Percentiles rank a stretch among this genome's conserved stretches.
Evolutionary conservation across 2,113 vertebrate species (phyloP).

Genomic region (Sceloporus tristichus): DNA sequence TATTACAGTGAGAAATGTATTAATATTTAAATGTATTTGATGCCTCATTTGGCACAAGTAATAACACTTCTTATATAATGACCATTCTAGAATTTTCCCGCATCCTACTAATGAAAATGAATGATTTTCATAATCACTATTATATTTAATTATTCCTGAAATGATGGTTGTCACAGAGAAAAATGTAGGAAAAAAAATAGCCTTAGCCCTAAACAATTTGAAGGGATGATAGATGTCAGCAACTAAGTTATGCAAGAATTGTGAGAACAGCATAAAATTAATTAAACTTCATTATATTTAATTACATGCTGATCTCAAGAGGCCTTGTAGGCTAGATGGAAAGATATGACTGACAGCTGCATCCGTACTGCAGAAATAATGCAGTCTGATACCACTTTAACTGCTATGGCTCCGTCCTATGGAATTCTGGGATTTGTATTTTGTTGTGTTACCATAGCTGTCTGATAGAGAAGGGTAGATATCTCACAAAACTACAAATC

Average conservation of each 20-base stretch:
- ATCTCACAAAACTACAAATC: too few species aligned
- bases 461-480: too few species aligned
- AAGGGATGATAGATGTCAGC: background rate
- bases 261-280: background rate
- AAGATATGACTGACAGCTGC: too few species aligned
- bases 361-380: too few species aligned
- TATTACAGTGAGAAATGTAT: conserved; percentile 30
- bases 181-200: background rate
- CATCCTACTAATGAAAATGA: background rate
- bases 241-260: background rate
- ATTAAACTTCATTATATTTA: background rate
- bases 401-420: too few species aligned
- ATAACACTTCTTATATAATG: background rate
- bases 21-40: conserved; percentile 43
- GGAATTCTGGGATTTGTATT: too few species aligned
- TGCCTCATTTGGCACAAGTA: conserved; percentile 40
- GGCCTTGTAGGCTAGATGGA: too few species aligned
- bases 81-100: conserved; percentile 25
- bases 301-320: background rate
- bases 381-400: too few species aligned
- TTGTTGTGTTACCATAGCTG: too few species aligned
- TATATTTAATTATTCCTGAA: conserved; percentile 14
- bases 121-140: conserved; percentile 4
- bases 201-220: background rate
- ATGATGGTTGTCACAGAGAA: conserved; percentile 15